Conservation (phyloP, 2,113 vertebrate species). For the Cygnus buccinator region DNA sequence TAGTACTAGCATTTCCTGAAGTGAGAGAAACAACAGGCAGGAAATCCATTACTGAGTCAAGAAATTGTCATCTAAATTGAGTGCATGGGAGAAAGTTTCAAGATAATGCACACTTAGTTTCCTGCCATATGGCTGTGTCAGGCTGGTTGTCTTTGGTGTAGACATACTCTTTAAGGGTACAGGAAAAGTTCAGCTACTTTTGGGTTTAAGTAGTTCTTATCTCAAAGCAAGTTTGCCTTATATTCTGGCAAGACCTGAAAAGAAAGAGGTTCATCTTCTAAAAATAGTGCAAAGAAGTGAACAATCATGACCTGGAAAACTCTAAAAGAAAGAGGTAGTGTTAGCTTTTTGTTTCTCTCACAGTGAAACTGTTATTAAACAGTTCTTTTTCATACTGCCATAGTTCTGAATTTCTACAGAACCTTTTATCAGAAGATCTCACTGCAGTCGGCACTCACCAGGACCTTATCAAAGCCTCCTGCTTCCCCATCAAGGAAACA, state of each 20-base stretch:
- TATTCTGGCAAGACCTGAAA: not conserved
- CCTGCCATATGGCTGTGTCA: constrained; percentile 44
- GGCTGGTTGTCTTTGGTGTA: not conserved
- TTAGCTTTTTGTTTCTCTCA: not conserved
- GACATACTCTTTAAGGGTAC: not conserved
- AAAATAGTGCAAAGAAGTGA: not conserved
- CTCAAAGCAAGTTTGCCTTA: not conserved
- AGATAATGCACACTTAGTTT: not conserved
- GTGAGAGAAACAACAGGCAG: not conserved
- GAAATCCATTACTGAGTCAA: constrained; percentile 15
- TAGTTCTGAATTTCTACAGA: not conserved
- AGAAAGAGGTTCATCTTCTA: not conserved
- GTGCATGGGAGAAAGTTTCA: not conserved
- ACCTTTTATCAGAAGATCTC: not conserved
- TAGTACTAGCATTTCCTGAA: not conserved
- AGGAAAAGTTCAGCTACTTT: not conserved
- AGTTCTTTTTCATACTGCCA: not conserved
- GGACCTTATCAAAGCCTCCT: not conserved
- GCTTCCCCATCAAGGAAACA: not conserved
- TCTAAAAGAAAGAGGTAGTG: not conserved
- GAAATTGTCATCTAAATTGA: not conserved
- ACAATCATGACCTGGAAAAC: constrained; percentile 7
- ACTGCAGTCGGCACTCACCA: not conserved
- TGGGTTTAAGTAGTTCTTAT: not conserved
- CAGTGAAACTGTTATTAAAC: not conserved